Evolutionary conservation across 2,888 invertebrate species (phyloP).

Genomic region (Microctonus brassicae): DNA sequence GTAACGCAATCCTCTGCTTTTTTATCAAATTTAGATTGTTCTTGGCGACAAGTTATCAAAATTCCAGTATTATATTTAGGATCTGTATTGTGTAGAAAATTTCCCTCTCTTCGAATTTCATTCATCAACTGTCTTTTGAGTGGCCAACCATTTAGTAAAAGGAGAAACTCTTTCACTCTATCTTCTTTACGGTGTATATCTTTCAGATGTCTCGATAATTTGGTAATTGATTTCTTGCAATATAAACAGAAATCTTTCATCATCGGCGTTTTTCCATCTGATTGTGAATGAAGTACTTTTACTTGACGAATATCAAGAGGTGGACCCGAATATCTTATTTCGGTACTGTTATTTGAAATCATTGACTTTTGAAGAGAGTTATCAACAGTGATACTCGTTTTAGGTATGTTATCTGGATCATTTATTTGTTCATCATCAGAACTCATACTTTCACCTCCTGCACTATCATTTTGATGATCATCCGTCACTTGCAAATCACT

Average conservation of each 20-base stretch:
- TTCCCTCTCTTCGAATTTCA: background rate
- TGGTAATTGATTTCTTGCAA: background rate
- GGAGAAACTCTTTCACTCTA: background rate
- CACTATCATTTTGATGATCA: no score
- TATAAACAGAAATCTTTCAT: constrained; percentile 1
- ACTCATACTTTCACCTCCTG: no score
- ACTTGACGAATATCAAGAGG: no score
- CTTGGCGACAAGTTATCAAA: background rate
- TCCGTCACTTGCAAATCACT: no score
- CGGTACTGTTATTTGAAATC: no score
- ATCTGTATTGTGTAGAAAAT: background rate
- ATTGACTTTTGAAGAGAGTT: no score
- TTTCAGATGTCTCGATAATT: constrained; percentile 16
- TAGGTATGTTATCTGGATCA: no score
- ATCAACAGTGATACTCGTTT: no score
- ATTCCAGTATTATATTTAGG: background rate
- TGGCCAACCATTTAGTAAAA: background rate
- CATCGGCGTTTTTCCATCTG: no score
- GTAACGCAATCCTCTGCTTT: background rate
- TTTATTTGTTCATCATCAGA: no score
- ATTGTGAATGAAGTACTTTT: no score
- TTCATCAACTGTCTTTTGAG: background rate
- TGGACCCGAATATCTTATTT: no score
- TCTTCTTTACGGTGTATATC: constrained; percentile 15
- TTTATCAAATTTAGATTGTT: background rate